Evolutionary conservation across 1,140 invertebrate species (phyloP), one percentile per base, ranked within the genome.

Genomic region (Drosophila tsacasi): DNA sequence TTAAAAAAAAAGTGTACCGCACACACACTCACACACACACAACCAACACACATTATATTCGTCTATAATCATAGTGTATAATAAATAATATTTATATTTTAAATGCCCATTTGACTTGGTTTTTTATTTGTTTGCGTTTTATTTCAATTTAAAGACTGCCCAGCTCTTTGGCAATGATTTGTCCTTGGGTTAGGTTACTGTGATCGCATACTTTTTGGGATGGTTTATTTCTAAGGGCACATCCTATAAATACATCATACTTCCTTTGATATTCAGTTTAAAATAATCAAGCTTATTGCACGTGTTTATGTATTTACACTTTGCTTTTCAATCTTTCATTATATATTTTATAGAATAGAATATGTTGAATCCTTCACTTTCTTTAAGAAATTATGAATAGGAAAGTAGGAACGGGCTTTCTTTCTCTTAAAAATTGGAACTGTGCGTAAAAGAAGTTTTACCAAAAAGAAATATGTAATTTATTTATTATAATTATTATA

Each of bases 61-160:
- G 44, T 47, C 57, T 40, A 50, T 72, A 72, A 21, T 59, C 44
- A 42, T 54, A 83, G 49, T 80, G 62, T 79, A 78, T n/a, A 83
- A 72, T 81, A 81, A 81, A 61, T 58, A 61, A 58, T 66, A 68
- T 80, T 68, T 80, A 80, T 68, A 63, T 55, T 61, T 73, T 44
- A 64, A 66, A 80, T 77, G 79, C 62, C 80, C 76, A 89, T 83
- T 64, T 61, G 73, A 77, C 75, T 59, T 83, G 50, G 27, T 71
- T 78, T 64, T 23, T 63, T 62, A 68, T 42, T 52, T 63, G 15
- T 19, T 46, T 37, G 12, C 12, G 13, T 30, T 52, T 35, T 40
- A 23, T 47, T 46, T 44, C 17, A n/a, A 12, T 32, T 42, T 59
- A 12, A 23, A 19, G 30, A 30, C 12, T n/a, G n/a, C 23, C 27